Evolutionary conservation across 2,797 vertebrate genomes (phyloP).

Genomic region (Neostethus bicornis): DNA sequence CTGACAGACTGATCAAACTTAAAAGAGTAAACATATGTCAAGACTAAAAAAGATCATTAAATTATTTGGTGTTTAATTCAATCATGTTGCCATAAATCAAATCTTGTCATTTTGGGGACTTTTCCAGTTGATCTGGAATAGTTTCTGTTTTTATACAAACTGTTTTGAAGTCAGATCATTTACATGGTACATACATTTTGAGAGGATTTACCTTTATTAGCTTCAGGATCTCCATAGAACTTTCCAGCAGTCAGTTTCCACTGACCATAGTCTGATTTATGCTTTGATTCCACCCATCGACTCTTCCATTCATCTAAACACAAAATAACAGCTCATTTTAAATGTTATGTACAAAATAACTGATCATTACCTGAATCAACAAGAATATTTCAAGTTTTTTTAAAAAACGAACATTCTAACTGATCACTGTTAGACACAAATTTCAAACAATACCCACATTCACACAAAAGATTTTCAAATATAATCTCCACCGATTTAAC

Average conservation of each 20-base stretch:
- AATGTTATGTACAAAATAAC: not conserved
- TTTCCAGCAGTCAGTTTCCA: slow-evolving; percentile 89
- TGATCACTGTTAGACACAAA: not conserved
- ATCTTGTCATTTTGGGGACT: not conserved
- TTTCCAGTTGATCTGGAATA: not conserved
- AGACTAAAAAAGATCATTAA: no score
- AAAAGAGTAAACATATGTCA: not conserved
- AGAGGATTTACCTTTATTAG: slow-evolving; percentile 69
- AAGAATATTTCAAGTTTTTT: no score
- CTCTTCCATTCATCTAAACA: slow-evolving; percentile 85
- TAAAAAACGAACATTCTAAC: not conserved
- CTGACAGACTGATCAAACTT: not conserved
- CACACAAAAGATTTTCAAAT: no score
- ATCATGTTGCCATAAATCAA: not conserved
- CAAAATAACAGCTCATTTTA: slow-evolving; percentile 16
- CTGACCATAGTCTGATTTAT: slow-evolving; percentile 93
- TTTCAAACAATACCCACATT: not conserved
- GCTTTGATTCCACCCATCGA: slow-evolving; percentile 91
- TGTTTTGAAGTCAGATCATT: not conserved
- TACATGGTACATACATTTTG: not conserved
- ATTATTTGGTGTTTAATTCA: not conserved
- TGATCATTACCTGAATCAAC: no score
- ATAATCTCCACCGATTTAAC: not conserved
- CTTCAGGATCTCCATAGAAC: slow-evolving; percentile 91
- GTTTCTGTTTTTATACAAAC: not conserved